Evolutionary conservation across 1,140 invertebrate genomes (phyloP), one percentile per base, ranked within the genome.

Genomic region (Drosophila chauvacae): DNA sequence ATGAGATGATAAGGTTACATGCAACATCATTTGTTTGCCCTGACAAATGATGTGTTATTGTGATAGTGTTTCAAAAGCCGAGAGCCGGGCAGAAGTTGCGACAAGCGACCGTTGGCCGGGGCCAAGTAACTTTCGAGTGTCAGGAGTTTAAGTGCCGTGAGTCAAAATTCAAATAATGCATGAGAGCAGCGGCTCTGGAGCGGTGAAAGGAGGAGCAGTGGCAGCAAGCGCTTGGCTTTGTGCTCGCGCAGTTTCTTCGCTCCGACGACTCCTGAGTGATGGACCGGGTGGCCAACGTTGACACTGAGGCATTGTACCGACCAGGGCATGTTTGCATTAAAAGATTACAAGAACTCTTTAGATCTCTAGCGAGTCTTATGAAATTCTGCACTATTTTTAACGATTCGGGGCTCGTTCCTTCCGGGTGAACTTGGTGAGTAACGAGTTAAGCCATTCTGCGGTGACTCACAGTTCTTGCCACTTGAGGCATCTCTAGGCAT

Each of bases 1-100:
- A 81, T 81, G 78, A 90, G 85, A 90, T 90, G 85, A 90, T 90
- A 90, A 90, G 85, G 86, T 90, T 90, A 85, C 81, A 85, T 90
- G 86, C 86, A 90, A 90, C 85, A 85, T 90, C 85, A 85, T 90
- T 90, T 90, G 85, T 90, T 87, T 86, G 78, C 85, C 50, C 71
- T 85, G 85, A 90, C 85, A 90, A 90, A 90, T 90, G 85, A 88
- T 88, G 81, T 83, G 84, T 77, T 88, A 84, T 88, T 88, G 85
- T 90, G 85, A 90, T 90, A 84, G 68, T 84, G 80, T 75, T 82
- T 58, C 65, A 51, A 77, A 61, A 66, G 69, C 64, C 37, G 50
- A 37, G 14, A 30, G 28, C 13, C 23, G 5, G 23, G 18, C 23
- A 41, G 42, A 47, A 39, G 51, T 13, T 20, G 41, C 20, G 39